phyloP scores from a whole-genome alignment of 2,888 invertebrate species.

The Andricus curvator region DNA sequence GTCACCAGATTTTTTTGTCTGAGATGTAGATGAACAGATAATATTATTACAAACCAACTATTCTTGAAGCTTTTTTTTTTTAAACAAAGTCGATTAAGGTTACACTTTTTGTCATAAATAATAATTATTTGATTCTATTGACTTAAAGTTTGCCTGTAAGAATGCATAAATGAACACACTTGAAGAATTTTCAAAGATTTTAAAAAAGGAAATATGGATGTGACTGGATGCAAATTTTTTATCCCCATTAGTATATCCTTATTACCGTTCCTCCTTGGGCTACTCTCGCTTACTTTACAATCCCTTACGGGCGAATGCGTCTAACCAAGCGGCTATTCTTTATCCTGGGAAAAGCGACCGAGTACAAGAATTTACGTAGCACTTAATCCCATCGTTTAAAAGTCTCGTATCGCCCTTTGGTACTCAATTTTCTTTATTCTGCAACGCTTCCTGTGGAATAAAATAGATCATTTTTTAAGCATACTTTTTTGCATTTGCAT shows the following conservation, averaged over 20 bases:
- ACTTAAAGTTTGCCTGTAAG: neutral
- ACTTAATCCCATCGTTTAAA: slow-evolving; percentile 76
- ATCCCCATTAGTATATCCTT: slow-evolving; percentile 23
- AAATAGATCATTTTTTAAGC: neutral
- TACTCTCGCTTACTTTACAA: slow-evolving; percentile 13
- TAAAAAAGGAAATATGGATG: neutral
- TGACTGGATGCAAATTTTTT: slow-evolving; percentile 3
- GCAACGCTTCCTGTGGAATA: neutral
- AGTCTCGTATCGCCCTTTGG: slow-evolving; percentile 68
- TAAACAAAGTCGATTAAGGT: too few relatives aligned
- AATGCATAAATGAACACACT: neutral
- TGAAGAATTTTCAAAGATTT: neutral
- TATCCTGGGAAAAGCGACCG: slow-evolving; percentile 64
- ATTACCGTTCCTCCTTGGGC: slow-evolving; percentile 17
- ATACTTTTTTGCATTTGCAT: neutral
- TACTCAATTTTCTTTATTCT: slow-evolving; percentile 38
- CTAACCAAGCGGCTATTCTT: slow-evolving; percentile 69
- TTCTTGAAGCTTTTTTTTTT: too few relatives aligned
- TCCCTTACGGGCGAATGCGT: slow-evolving; percentile 18
- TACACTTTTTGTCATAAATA: too few relatives aligned
- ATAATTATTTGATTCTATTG: neutral
- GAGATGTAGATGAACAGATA: too few relatives aligned
- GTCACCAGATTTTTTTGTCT: too few relatives aligned
- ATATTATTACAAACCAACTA: too few relatives aligned
- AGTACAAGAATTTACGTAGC: slow-evolving; percentile 75